These are phyloP conservation scores for Intellagama lesueurii DNA, from an alignment of 2,797 vertebrate genomes.

Conservation along the genomic window DNA sequence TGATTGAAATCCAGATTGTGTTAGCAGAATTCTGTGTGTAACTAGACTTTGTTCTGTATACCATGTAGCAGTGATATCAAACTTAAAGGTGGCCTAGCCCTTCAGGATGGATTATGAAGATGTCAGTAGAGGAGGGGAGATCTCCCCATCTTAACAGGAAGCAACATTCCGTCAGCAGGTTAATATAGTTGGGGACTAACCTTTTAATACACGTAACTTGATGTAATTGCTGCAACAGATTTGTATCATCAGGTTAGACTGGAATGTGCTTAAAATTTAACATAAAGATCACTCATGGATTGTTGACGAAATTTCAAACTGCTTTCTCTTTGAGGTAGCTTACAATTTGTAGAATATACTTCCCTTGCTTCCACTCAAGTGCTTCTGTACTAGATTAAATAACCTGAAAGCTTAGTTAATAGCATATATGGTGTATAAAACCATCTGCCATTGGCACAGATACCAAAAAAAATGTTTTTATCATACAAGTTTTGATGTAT, in stretches of 20 bases:
- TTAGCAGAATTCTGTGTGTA: neutral
- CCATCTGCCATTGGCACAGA: neutral
- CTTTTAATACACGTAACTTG: neutral
- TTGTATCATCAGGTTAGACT: no score
- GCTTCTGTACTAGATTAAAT: neutral
- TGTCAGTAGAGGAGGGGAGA: neutral
- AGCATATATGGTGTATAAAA: slow-evolving; percentile 4
- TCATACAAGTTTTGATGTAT: neutral
- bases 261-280: neutral
- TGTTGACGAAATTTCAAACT: neutral
- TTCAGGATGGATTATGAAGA: neutral
- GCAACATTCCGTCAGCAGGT: neutral
- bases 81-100: neutral
- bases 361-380: neutral
- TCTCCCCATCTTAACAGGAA: neutral
- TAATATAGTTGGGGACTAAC: neutral
- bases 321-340: neutral
- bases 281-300: neutral
- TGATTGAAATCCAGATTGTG: neutral
- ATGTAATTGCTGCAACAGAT: neutral
- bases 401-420: slow-evolving; percentile 18
- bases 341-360: neutral
- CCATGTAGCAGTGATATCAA: neutral
- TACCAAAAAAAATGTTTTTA: neutral
- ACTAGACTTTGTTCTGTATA: neutral